These are phyloP conservation scores for Sanderia malayensis DNA, from an alignment of 30 jellyfish, hydroid and myxozoan species.

Conservation along the genomic window DNA sequence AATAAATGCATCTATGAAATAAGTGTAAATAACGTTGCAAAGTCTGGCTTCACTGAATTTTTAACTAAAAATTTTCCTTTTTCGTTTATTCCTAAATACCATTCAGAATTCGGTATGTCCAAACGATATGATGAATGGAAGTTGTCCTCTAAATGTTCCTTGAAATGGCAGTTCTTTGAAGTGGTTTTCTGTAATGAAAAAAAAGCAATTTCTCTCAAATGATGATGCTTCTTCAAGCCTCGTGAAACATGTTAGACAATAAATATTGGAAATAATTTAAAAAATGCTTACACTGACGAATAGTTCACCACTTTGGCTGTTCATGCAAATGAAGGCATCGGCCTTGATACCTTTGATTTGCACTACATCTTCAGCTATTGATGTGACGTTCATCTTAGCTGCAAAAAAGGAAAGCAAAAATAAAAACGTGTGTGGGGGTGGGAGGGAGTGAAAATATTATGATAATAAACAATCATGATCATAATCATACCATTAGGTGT, in stretches of 20 bases:
- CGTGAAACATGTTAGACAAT: too few relatives aligned
- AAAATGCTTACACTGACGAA: slow-evolving; percentile 29
- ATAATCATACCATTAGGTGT: slow-evolving; percentile 24
- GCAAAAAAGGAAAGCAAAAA: neutral
- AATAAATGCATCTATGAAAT: too few relatives aligned
- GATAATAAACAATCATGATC: neutral
- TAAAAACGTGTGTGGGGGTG: too few relatives aligned
- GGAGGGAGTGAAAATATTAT: too few relatives aligned
- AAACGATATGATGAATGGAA: slow-evolving; percentile 36
- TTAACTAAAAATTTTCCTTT: slow-evolving; percentile 26
- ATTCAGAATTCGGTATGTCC: neutral
- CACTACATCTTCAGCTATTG: slow-evolving; percentile 37
- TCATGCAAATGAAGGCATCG: slow-evolving; percentile 30
- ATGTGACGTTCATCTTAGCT: slow-evolving; percentile 22
- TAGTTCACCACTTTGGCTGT: slow-evolving; percentile 25
- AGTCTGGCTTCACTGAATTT: slow-evolving; percentile 15
- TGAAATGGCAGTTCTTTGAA: slow-evolving; percentile 26
- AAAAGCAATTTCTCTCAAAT: too few relatives aligned
- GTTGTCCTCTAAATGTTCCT: slow-evolving; percentile 33
- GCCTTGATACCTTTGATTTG: slow-evolving; percentile 27
- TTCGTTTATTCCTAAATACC: slow-evolving; percentile 36
- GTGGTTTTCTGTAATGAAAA: slow-evolving; percentile 1
- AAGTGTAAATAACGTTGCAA: slow-evolving; percentile 31
- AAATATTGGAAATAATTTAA: neutral
- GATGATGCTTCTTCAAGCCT: too few relatives aligned